Conservation (phyloP, 2,888 invertebrate species). For the Phymatocera aterrima region DNA sequence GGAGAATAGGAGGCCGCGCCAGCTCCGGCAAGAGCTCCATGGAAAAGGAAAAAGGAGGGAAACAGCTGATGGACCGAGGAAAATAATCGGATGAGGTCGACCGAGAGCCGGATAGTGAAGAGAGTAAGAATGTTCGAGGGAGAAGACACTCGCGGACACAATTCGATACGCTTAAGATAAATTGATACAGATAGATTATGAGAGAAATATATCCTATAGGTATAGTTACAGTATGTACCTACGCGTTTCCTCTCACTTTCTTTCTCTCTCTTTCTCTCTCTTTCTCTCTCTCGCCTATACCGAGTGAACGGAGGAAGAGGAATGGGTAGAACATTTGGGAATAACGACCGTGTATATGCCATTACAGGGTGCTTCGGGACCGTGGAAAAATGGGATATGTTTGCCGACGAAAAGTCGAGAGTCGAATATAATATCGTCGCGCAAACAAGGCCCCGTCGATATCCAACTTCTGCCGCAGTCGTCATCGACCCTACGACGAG, state of each 20-base stretch:
- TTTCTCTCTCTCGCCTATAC: background rate
- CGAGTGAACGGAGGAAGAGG: background rate
- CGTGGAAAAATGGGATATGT: conserved; percentile 21
- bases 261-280: background rate
- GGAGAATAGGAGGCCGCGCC: conserved; percentile 26
- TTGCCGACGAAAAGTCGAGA: conserved; percentile 15
- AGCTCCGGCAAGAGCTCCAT: background rate
- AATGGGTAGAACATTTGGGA: conserved; percentile 35
- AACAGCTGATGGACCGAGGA: conserved; percentile 38
- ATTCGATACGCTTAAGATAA: conserved; percentile 63
- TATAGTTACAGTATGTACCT: too few species aligned
- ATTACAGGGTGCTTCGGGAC: conserved; percentile 30
- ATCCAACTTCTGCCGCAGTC: background rate
- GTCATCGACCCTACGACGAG: background rate
- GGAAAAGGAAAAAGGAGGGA: background rate
- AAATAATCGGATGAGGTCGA: conserved; percentile 63
- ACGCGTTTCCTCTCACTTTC: background rate
- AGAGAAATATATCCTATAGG: conserved; percentile 49
- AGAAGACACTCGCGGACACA: conserved; percentile 54
- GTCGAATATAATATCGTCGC: conserved; percentile 26
- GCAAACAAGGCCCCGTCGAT: background rate
- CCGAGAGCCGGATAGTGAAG: conserved; percentile 34
- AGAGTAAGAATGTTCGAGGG: conserved; percentile 47
- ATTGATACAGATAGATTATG: conserved; percentile 62
- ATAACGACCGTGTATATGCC: conserved; percentile 41